phyloP scores from a whole-genome alignment of 2,113 vertebrate genomes.

The Chlamydotis undulata region DNA sequence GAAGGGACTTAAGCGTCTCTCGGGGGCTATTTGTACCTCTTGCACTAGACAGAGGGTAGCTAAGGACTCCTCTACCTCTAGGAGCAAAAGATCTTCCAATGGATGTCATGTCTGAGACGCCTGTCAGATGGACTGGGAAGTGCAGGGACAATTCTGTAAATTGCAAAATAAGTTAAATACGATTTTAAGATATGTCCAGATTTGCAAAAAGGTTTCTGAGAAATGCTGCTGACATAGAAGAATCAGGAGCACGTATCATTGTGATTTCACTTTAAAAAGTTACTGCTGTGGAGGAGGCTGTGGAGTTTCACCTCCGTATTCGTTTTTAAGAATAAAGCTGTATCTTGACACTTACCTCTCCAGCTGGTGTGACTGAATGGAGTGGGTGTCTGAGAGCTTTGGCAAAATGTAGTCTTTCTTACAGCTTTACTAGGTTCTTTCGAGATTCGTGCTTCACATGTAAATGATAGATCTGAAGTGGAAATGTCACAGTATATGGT shows the following conservation, averaged over 20 bases:
- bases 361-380: conserved; percentile 67
- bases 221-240: conserved; percentile 62
- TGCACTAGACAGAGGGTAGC: conserved; percentile 81
- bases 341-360: conserved; percentile 71
- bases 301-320: conserved; percentile 51
- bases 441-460: conserved; percentile 62
- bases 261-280: conserved; percentile 56
- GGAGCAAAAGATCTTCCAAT: conserved; percentile 78
- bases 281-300: conserved; percentile 41
- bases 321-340: conserved; percentile 72
- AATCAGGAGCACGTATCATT: conserved; percentile 44
- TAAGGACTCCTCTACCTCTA: conserved; percentile 77
- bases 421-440: conserved; percentile 63
- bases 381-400: conserved; percentile 62
- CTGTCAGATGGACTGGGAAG: conserved; percentile 32
- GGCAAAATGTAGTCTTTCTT: conserved; percentile 65
- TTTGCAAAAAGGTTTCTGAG: conserved; percentile 72
- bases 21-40: conserved; percentile 84
- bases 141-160: conserved; percentile 20
- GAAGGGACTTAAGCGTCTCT: conserved; percentile 92
- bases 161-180: conserved; percentile 31
- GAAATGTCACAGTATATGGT: conserved; percentile 63
- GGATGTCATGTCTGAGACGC: conserved; percentile 77
- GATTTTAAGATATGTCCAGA: conserved; percentile 50
- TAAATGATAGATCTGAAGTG: conserved; percentile 67